Conservation (phyloP, 2,797 vertebrate genomes). For the Arrhamphus sclerolepis region DNA sequence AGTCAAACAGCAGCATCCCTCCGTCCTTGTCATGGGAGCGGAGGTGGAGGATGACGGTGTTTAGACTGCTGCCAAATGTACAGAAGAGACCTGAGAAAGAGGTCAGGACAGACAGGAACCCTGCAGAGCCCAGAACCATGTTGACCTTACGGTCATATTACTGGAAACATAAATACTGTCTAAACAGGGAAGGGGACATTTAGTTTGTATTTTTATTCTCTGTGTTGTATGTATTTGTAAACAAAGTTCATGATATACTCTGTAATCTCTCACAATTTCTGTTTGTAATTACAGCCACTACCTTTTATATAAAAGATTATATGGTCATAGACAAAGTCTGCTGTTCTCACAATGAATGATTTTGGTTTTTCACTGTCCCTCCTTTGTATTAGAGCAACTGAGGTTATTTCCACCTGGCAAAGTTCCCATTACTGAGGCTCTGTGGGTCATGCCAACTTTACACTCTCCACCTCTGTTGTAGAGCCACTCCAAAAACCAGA, state of each 20-base stretch:
- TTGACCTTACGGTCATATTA: slow-evolving; percentile 3
- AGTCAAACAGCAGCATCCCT: slow-evolving; percentile 40
- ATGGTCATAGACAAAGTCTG: background rate
- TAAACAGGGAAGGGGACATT: slow-evolving; percentile 1
- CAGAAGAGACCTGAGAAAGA: slow-evolving; percentile 24
- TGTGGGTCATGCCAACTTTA: background rate
- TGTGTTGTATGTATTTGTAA: background rate
- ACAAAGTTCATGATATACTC: background rate
- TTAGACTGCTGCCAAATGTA: slow-evolving; percentile 31
- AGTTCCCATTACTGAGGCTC: slow-evolving; percentile 2
- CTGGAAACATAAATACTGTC: slow-evolving; percentile 18
- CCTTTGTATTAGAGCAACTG: background rate
- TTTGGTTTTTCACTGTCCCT: too few species aligned
- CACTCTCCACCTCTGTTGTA: too few species aligned
- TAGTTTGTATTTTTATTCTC: background rate
- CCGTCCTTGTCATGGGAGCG: slow-evolving; percentile 33
- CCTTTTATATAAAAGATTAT: background rate
- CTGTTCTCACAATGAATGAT: too few species aligned
- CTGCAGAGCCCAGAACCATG: slow-evolving; percentile 12
- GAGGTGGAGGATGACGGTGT: slow-evolving; percentile 9
- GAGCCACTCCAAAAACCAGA: background rate
- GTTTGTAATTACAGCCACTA: background rate
- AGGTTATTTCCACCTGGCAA: slow-evolving; percentile 2
- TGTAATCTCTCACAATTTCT: background rate
- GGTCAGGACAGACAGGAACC: slow-evolving; percentile 38